Conservation (phyloP, 2,888 invertebrate species). For the Pristionchus maxplancki region DNA sequence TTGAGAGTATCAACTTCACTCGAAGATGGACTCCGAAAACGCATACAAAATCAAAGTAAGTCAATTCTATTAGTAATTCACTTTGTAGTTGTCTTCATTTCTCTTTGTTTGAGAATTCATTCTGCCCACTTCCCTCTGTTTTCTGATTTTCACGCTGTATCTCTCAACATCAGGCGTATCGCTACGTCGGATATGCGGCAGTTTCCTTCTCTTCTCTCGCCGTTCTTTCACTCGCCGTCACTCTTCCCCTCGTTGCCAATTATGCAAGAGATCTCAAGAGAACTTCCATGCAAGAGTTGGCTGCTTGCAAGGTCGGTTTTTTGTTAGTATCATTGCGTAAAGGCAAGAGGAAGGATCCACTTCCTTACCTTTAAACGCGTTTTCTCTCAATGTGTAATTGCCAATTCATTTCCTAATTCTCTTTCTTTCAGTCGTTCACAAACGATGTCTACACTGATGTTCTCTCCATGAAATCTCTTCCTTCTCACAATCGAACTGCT, state of each 20-base stretch:
- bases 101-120: too few relatives aligned
- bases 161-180: slow-evolving; percentile 39
- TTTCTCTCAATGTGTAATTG: not conserved
- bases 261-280: slow-evolving; percentile 29
- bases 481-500: slow-evolving; percentile 23
- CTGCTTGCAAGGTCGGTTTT: slow-evolving; percentile 15
- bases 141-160: too few relatives aligned
- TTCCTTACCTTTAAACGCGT: not conserved
- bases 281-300: slow-evolving; percentile 25
- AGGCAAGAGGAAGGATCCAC: not conserved
- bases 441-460: not conserved
- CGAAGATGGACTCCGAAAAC: slow-evolving; percentile 10
- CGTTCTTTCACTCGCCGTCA: slow-evolving; percentile 30
- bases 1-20: not conserved
- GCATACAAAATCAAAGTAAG: slow-evolving; percentile 30
- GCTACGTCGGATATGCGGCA: slow-evolving; percentile 12
- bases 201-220: slow-evolving; percentile 24
- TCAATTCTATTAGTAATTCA: too few relatives aligned
- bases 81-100: too few relatives aligned
- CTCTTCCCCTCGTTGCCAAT: slow-evolving; percentile 30
- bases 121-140: too few relatives aligned
- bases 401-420: not conserved
- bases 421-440: slow-evolving; percentile 25
- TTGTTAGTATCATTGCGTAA: not conserved
- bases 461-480: slow-evolving; percentile 36